phyloP scores from a whole-genome alignment of 2,888 invertebrate species.

The Eristalinus sepulchralis region DNA sequence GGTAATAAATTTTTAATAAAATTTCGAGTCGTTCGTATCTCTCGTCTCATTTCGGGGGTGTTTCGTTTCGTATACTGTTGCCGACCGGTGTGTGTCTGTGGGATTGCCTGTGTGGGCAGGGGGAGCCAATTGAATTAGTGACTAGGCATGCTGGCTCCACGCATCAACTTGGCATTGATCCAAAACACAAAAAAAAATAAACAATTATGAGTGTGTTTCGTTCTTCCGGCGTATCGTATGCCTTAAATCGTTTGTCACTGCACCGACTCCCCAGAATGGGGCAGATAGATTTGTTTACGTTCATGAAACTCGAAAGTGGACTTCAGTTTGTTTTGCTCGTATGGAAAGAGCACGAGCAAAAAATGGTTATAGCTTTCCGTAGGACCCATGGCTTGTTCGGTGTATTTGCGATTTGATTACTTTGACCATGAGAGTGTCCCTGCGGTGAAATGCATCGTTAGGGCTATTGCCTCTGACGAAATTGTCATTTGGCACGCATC shows the following conservation, averaged over 20 bases:
- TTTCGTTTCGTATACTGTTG: background rate
- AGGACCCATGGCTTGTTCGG: background rate
- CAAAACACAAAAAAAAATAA: background rate
- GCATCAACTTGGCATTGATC: slow-evolving; percentile 28
- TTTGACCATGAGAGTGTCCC: background rate
- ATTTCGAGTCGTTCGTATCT: slow-evolving; percentile 7
- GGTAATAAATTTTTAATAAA: slow-evolving; percentile 9
- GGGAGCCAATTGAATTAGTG: slow-evolving; percentile 16
- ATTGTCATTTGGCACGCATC: background rate
- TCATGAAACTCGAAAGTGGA: background rate
- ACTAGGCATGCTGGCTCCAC: slow-evolving; percentile 4
- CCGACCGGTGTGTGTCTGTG: slow-evolving; percentile 1
- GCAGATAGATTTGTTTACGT: background rate
- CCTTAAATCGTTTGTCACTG: background rate
- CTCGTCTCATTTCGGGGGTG: slow-evolving; percentile 4
- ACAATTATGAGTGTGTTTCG: background rate
- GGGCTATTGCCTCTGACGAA: background rate
- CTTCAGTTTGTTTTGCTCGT: background rate
- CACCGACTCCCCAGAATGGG: background rate
- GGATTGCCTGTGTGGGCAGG: background rate
- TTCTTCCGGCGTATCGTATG: background rate
- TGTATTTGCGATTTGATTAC: background rate
- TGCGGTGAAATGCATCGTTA: background rate
- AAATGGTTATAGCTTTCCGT: too few relatives aligned
- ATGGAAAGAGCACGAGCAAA: too few relatives aligned